Conservation (phyloP, 2,888 invertebrate species). For the Coecobrya sp. region DNA sequence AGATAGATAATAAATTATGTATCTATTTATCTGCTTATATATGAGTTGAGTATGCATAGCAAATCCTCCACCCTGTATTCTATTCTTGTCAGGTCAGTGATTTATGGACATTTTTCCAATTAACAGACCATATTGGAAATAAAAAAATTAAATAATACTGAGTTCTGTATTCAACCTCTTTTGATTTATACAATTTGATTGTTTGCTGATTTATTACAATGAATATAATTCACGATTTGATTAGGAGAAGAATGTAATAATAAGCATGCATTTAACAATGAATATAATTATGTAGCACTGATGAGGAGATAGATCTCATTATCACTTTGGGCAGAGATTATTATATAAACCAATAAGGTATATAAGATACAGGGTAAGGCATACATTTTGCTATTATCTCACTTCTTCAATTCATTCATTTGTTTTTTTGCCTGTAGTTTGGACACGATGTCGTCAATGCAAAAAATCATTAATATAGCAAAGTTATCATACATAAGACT, state of each 20-base stretch:
- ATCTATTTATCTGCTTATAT: background rate
- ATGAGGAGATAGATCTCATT: constrained; percentile 18
- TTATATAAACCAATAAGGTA: too few relatives aligned
- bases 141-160: constrained; percentile 45
- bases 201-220: constrained; percentile 74
- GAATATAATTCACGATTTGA: constrained; percentile 66
- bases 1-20: background rate
- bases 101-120: constrained; percentile 79
- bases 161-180: background rate
- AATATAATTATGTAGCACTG: background rate
- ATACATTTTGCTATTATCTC: constrained; percentile 7
- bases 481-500: background rate
- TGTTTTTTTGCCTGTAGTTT: background rate
- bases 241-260: constrained; percentile 7
- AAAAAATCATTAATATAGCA: constrained; percentile 12
- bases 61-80: constrained; percentile 71
- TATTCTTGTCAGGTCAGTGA: constrained; percentile 71
- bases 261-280: background rate
- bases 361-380: too few relatives aligned
- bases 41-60: background rate
- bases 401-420: constrained; percentile 5
- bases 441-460: background rate
- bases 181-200: constrained; percentile 62
- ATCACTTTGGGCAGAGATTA: background rate
- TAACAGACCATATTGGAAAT: constrained; percentile 73